Evolutionary conservation across 2,797 vertebrate genomes (phyloP), one percentile per base, ranked within the genome.

Genomic region (Epinephelus malabaricus): DNA sequence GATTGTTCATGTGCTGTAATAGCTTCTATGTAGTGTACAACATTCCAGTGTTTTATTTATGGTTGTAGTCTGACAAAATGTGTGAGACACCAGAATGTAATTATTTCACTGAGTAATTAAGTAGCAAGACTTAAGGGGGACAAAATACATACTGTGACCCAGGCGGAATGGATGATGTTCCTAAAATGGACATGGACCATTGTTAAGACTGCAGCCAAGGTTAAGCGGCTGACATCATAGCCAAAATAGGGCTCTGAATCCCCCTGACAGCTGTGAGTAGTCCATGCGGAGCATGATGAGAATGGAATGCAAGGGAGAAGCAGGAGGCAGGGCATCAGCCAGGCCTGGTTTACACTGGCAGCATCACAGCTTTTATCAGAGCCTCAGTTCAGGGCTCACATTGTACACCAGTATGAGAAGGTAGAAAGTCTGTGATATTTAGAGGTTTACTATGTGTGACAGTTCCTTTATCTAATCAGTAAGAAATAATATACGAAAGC

Each of bases 191-290:
- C 74, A 70, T 65, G 47, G 70, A 78, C 82, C 81, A 91, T 91
- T 89, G 88, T 91, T 91, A 82, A 83, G 80, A 79, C 84, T 56
- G 74, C 76, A 80, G 88, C 86, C 83, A 81, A 85, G 87, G 92
- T 55, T 85, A 69, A 66, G 71, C 12, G 30, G 21, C 80, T 94
- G 94, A 93, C 87, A 92, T 94, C 92, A 93, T 81, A 45, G 80
- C 83, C 81, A 90, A 87, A 94, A 94, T 76, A 87, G 55, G 84
- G 59, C 49, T 71, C 73, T 88, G 76, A 86, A 91, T 92, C 89
- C 83, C 73, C 54, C 21, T 68, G 45, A 90, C 94, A 95, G 93
- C 95, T 95, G 93, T 79, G 66, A 62, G 76, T 75, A 69, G 73
- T 85, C 75, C 71, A 77, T 38, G 60, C 64, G 65, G 76, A 69